phyloP scores from a whole-genome alignment of 2,888 invertebrate genomes.

The Sussaba pulchella region DNA sequence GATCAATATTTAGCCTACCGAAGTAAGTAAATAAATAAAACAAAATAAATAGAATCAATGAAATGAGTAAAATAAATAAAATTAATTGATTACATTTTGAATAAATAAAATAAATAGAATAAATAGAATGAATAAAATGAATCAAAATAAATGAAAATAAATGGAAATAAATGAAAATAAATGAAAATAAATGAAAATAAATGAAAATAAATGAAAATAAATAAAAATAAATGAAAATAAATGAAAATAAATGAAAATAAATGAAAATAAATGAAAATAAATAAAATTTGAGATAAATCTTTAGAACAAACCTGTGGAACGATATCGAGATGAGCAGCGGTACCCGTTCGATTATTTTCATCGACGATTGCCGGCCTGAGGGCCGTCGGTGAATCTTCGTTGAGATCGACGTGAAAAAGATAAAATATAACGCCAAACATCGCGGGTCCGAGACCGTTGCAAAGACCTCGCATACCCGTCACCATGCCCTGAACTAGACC shows the following conservation, averaged over 20 bases:
- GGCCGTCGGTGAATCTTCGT: conserved; percentile 87
- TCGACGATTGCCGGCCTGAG: conserved; percentile 83
- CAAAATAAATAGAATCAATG: no score
- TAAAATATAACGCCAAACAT: conserved; percentile 99
- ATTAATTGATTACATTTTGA: no score
- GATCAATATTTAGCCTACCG: no score
- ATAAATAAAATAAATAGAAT: not conserved
- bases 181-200: no score
- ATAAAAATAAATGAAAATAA: no score
- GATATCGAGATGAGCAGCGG: conserved; percentile 84
- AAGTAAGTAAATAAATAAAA: no score
- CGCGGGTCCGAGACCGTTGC: conserved; percentile 99
- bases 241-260: conserved; percentile 2
- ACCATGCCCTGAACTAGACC: conserved; percentile 99
- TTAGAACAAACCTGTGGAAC: conserved; percentile 84
- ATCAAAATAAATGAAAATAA: conserved; percentile 11
- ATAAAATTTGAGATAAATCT: no score
- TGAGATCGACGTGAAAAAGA: conserved; percentile 98
- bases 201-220: no score
- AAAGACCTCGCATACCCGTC: conserved; percentile 98
- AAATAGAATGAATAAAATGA: no score
- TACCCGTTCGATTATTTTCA: conserved; percentile 83
- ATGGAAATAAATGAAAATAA: no score
- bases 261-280: no score
- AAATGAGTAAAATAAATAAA: no score